Conservation (phyloP, 2,797 vertebrate species). For the Pteronotus mesoamericanus region DNA sequence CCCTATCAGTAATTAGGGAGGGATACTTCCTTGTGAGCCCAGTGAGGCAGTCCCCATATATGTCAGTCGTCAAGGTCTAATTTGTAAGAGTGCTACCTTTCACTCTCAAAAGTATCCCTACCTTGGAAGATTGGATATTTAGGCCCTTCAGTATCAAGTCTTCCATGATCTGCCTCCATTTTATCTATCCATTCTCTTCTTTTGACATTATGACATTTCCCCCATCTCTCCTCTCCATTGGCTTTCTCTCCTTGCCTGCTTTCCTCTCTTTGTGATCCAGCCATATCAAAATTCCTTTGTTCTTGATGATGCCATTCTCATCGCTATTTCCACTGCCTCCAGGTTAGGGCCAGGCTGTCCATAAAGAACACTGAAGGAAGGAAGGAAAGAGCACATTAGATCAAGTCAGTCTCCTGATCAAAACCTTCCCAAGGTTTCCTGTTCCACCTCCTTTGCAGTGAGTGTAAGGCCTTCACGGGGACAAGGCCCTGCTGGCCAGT, state of each 20-base stretch:
- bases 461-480: neutral
- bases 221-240: neutral
- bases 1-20: neutral
- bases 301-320: neutral
- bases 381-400: neutral
- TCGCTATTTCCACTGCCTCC: neutral
- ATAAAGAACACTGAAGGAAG: neutral
- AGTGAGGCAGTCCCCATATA: neutral
- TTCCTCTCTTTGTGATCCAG: neutral
- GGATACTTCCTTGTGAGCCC: neutral
- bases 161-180: neutral
- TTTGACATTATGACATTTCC: neutral
- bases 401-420: neutral
- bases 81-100: neutral
- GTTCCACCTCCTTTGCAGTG: neutral
- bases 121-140: neutral
- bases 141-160: neutral
- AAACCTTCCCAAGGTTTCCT: neutral
- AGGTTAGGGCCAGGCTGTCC: neutral
- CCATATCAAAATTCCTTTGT: neutral
- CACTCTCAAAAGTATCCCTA: neutral
- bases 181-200: neutral
- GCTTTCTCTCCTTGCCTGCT: neutral
- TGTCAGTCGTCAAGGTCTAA: neutral
- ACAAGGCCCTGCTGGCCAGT: accelerated